phyloP scores from a whole-genome alignment of 2,113 vertebrate genomes.

The Pterophyllum scalare region DNA sequence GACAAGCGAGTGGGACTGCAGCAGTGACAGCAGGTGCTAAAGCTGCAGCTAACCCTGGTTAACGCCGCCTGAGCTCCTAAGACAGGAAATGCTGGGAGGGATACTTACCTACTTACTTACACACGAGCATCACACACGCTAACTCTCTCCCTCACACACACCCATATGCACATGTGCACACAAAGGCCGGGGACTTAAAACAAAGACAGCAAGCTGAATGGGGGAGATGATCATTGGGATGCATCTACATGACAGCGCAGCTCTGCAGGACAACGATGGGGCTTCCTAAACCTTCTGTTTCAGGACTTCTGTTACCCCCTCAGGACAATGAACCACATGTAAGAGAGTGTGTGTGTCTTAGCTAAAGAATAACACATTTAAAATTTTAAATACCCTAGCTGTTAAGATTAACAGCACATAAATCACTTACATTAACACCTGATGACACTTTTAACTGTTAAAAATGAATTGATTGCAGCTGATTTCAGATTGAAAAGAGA shows the following conservation, averaged over 20 bases:
- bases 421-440: conserved; percentile 31
- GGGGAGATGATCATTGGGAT: conserved; percentile 59
- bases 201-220: conserved; percentile 47
- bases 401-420: conserved; percentile 30
- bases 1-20: conserved; percentile 56
- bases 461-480: not conserved
- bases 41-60: conserved; percentile 68
- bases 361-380: conserved; percentile 40
- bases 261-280: conserved; percentile 50
- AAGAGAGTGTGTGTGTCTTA: conserved; percentile 3
- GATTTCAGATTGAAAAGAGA: not conserved
- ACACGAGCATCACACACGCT: conserved; percentile 20
- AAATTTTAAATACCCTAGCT: conserved; percentile 35
- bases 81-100: conserved; percentile 74
- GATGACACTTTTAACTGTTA: conserved; percentile 3
- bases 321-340: conserved; percentile 15
- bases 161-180: conserved; percentile 1
- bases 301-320: conserved; percentile 20
- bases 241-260: conserved; percentile 71
- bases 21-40: conserved; percentile 77
- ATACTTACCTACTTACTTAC: conserved; percentile 60
- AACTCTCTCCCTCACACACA: conserved; percentile 13
- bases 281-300: conserved; percentile 41
- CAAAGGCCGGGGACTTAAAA: conserved; percentile 37
- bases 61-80: conserved; percentile 68